Evolutionary conservation across 2,797 vertebrate species (phyloP), one percentile per base, ranked within the genome.

Genomic region (Borostomias antarcticus): DNA sequence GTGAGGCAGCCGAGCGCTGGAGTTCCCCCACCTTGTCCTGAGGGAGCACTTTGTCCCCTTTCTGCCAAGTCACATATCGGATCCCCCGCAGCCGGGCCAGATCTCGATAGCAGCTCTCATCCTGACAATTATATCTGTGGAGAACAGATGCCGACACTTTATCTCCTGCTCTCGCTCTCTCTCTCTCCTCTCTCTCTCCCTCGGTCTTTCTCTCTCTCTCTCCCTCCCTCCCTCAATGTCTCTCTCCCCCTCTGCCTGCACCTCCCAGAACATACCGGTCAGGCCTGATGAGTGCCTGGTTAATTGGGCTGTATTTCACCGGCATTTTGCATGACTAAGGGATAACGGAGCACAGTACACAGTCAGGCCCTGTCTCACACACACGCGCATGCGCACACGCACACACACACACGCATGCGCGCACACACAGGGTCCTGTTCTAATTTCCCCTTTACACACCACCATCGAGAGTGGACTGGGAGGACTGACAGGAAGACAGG

Each of bases 81-180:
- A 99, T 64, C 11, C 97, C 98, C 73, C 97, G 89, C 70, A 99
- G 94, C 78, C 95, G 93, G 58, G 96, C 97, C 91, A 99, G 82
- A 85, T 99, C 98, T 70, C 93, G 85, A 86, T 99, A 99, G 82
- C 98, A 99, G 82, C 94, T 95, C 74, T 96, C 95, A 81, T 99
- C 98, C 76, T 96, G 94, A 90, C 98, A 99, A 74, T 99, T 99
- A 90, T 98, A 98, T 35, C 97, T 99, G 78, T 62, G 68, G 63
- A 85, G 86, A 83, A 89, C 80, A 87, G 81, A 89, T 74, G 81
- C 74, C 74, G 69, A 85, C 83, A 78, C 75, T 87, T 89, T 77
- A 86, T 87, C 83, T 88, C 58, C 64, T 35, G 30, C 32, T 40
- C 29, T 58, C 32, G 17, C 50, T 68, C 25, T 15, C 26, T 66